A percentile compares a stretch with the other conserved stretches of the same genome.
Evolutionary conservation across 2,888 invertebrate species (phyloP).

Genomic region (Invenusta paracnida): DNA sequence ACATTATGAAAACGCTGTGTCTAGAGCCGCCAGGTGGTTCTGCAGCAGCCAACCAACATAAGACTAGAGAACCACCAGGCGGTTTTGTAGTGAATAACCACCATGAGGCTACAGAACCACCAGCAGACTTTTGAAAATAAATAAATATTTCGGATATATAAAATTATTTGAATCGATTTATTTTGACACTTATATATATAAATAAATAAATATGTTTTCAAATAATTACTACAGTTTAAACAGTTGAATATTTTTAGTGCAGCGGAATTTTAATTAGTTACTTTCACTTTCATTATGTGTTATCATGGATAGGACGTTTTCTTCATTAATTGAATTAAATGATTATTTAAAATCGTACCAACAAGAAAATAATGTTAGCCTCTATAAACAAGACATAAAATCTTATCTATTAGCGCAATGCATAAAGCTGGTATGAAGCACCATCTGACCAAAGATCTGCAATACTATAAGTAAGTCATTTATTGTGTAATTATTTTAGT

Average conservation of each 20-base stretch:
- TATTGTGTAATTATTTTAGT: background rate
- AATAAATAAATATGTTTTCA: background rate
- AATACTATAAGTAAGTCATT: background rate
- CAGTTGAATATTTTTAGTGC: too few relatives aligned
- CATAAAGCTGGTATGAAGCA: background rate
- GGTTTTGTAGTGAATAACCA: background rate
- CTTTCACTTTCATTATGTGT: background rate
- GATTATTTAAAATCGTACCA: background rate
- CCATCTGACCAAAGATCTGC: background rate
- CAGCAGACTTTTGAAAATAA: background rate
- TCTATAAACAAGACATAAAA: background rate
- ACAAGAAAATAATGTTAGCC: background rate
- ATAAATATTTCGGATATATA: background rate
- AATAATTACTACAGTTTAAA: background rate
- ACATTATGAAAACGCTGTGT: background rate
- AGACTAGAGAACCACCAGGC: background rate
- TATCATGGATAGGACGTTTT: background rate
- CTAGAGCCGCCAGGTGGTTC: background rate
- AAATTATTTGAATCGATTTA: background rate
- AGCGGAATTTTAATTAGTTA: background rate
- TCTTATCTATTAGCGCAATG: background rate
- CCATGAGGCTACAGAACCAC: background rate
- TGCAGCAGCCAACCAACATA: background rate
- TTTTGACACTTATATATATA: background rate
- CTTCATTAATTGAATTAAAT: background rate